phyloP scores from a whole-genome alignment of 2,113 vertebrate species.

The Alectura lathami region DNA sequence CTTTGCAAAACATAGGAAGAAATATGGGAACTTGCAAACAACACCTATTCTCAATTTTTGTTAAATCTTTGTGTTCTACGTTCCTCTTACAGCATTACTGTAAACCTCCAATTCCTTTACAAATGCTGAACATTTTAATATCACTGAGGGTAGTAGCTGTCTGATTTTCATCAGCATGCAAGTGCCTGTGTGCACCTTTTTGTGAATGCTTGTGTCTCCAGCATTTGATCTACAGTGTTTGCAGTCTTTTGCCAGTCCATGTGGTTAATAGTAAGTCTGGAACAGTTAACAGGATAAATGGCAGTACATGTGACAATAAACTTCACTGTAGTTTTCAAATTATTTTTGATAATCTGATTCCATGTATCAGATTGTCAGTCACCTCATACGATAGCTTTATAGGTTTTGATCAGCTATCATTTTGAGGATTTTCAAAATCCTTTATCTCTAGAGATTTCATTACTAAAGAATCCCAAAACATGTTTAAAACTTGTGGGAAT shows the following conservation, averaged over 20 bases:
- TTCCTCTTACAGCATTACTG: background rate
- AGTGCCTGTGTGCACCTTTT: background rate
- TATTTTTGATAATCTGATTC: background rate
- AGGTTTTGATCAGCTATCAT: background rate
- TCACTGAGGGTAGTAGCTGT: background rate
- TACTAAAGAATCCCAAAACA: background rate
- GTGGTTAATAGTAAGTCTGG: background rate
- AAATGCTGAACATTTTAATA: background rate
- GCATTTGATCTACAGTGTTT: background rate
- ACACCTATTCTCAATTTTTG: background rate
- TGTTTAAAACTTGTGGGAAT: background rate
- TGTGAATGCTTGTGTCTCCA: background rate
- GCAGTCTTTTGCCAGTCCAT: background rate
- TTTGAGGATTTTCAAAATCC: background rate
- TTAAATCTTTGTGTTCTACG: background rate
- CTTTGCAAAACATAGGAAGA: background rate
- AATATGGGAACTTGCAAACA: background rate
- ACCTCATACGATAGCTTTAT: background rate
- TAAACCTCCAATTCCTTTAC: background rate
- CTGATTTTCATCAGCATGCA: background rate
- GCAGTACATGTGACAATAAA: background rate
- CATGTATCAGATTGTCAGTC: background rate
- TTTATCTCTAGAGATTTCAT: background rate
- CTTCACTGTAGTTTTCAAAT: background rate
- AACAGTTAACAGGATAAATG: background rate